Conservation (phyloP, 1,140 invertebrate species). For the Drosophila aff. region DNA sequence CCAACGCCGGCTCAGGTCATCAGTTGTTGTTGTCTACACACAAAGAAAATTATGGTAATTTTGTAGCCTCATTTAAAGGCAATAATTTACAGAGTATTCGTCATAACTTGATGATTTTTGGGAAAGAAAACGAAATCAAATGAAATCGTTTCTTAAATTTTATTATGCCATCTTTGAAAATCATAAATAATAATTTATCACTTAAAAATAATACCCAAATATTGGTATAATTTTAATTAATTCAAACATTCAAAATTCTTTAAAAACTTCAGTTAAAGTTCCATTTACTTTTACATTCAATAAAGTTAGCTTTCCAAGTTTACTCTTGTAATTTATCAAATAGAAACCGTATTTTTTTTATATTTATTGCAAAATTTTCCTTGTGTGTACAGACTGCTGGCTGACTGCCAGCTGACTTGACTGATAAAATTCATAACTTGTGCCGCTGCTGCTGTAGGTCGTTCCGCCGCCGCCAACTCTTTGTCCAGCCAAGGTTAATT, state of each 20-base stretch:
- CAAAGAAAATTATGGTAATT: conserved; percentile 26
- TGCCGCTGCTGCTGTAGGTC: conserved; percentile 72
- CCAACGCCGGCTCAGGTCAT: conserved; percentile 79
- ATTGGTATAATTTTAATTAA: neutral
- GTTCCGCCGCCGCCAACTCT: conserved; percentile 74
- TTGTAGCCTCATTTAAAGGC: conserved; percentile 12
- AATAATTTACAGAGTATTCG: neutral
- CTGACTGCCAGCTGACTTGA: conserved; percentile 62
- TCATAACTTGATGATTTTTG: conserved; percentile 26
- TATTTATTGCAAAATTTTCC: neutral
- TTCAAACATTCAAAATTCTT: neutral
- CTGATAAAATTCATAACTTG: conserved; percentile 61
- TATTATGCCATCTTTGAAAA: neutral
- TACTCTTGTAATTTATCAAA: neutral
- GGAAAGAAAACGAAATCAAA: neutral
- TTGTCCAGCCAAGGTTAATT: conserved; percentile 81
- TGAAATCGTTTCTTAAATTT: neutral
- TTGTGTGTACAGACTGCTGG: conserved; percentile 13
- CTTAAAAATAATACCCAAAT: neutral
- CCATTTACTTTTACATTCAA: neutral
- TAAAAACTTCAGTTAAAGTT: neutral
- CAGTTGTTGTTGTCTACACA: conserved; percentile 43
- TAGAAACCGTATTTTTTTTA: neutral
- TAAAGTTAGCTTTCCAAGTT: neutral
- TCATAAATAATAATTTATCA: neutral